Base-by-base conservation (phyloP, 2,888 invertebrate genomes). In the Drosophila paranaensis region DNA sequence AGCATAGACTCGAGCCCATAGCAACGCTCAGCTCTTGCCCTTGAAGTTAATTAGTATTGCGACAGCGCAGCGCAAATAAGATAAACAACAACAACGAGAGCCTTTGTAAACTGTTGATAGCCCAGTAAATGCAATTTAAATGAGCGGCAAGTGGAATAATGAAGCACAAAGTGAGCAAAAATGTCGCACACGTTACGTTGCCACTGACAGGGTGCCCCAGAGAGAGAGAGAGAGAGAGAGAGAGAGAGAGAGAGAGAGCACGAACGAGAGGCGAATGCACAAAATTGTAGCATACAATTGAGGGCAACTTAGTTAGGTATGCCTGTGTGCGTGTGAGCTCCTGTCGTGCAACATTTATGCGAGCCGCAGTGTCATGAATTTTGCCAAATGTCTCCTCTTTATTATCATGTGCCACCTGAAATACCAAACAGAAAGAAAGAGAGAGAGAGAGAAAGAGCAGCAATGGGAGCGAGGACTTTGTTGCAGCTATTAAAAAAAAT, bases 141-240 rank as follows among this genome's bases (percentile, higher is more conserved):
- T 82, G 79, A 77, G 81, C 77, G 82, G 71, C 81, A 85, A 74
- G 71, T 73, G 71, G 67, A 80, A 88, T 79, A 84, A 81, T 81
- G 82, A 74, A 79, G 68, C 73, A 74, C 61, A 60, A 79, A 80
- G 72, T 68, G 56, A 77, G 72, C 79, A 73, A 77, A 79, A 86
- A 86, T 74, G 71, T 71, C 82, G 60, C 66, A 74, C 78, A 82
- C 69, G 63, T 48, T 65, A 82, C 67, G 61, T 50, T 60, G 62
- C 48, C 63, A 58, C 43, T 62, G 54, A 60, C 69, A 56, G 39
- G 40, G 40, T 30, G 25, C 39, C 11, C 30, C 60, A 50, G 16
- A 43, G 61, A 43, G 25, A 25, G 30, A 8, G 16, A 20, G 30
- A 6, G 30, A 8, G 40, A 43, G 20, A 5, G 25, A 25, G 10